Conservation (phyloP, 2,113 vertebrate species). For the Heterotis niloticus region DNA sequence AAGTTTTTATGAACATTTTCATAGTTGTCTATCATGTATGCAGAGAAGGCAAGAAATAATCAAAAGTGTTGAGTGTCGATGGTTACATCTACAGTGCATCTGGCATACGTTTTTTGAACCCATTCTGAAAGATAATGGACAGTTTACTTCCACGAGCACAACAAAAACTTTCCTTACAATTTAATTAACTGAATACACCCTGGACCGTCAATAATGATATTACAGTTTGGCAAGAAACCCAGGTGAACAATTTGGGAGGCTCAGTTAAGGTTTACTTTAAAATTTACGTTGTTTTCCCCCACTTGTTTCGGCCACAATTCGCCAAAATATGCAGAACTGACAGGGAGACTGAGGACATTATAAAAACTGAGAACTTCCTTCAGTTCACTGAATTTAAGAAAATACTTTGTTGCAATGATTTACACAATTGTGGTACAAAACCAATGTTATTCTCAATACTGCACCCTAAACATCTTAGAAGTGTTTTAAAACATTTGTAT, state of each 20-base stretch:
- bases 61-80: neutral
- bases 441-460: neutral
- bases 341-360: neutral
- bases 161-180: no score
- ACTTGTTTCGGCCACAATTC: neutral
- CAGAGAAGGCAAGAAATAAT: neutral
- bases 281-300: neutral
- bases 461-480: neutral
- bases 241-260: neutral
- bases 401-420: neutral
- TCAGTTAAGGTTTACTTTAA: neutral
- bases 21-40: neutral
- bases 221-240: no score
- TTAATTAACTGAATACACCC: neutral
- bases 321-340: neutral
- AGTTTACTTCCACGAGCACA: no score
- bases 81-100: no score
- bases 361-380: neutral
- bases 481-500: neutral
- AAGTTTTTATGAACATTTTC: neutral
- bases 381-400: no score
- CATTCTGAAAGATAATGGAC: no score
- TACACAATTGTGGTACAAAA: neutral
- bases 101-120: no score
- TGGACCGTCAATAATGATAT: no score